Percentiles rank a stretch among this genome's conserved stretches.
Evolutionary conservation across 2,888 invertebrate genomes (phyloP).

Genomic region (Andrena praecox): DNA sequence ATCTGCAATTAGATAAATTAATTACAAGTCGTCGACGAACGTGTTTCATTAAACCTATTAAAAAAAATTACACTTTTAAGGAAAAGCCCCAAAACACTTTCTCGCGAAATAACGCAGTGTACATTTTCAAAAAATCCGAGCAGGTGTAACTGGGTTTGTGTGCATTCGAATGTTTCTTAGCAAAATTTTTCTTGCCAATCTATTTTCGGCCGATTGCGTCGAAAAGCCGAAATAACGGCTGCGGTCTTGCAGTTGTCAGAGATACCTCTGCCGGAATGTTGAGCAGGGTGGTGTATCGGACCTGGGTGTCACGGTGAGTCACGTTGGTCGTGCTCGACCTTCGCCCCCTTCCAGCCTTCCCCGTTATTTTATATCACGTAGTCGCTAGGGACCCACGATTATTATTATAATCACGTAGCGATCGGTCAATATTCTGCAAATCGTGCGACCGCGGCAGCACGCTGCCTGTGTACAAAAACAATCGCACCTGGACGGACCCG

Average conservation of each 20-base stretch:
- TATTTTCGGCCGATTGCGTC: conserved; percentile 22
- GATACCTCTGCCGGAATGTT: conserved; percentile 32
- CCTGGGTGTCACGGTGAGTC: conserved; percentile 58
- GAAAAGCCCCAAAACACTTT: neutral
- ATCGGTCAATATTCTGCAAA: conserved; percentile 64
- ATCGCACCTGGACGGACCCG: conserved; percentile 40
- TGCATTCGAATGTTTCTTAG: neutral
- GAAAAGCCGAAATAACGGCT: neutral
- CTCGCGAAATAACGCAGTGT: neutral
- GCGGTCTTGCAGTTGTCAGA: neutral
- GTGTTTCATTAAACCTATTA: conserved; percentile 39
- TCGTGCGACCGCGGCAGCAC: conserved; percentile 56
- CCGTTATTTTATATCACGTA: conserved; percentile 66
- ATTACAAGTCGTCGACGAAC: conserved; percentile 6
- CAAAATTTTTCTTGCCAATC: conserved; percentile 1
- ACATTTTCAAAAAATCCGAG: neutral
- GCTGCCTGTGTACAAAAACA: conserved; percentile 57
- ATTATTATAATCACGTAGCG: conserved; percentile 65
- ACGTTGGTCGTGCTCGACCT: conserved; percentile 64
- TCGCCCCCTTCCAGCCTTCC: conserved; percentile 56
- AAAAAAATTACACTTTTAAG: conserved; percentile 10
- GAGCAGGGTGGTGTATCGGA: conserved; percentile 47
- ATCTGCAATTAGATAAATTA: conserved; percentile 11
- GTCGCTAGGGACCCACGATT: conserved; percentile 50
- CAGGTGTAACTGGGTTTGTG: neutral